Percentiles rank a stretch among this genome's conserved stretches.
These are phyloP conservation scores for Hoplostethus atlanticus DNA, from an alignment of 2,797 vertebrate genomes.

Conservation along the genomic window DNA sequence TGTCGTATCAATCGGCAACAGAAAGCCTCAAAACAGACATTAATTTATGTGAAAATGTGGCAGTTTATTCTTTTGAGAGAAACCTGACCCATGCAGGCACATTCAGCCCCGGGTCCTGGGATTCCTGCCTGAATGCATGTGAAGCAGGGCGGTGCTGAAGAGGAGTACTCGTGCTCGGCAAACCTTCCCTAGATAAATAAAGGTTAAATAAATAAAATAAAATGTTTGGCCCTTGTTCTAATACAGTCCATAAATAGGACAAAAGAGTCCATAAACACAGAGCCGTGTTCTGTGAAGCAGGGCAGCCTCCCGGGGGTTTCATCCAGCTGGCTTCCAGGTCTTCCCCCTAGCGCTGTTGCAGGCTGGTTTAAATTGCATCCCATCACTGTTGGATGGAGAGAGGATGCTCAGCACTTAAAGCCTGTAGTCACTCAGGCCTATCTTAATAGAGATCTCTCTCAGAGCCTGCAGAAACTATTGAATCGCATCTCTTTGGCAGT, in stretches of 20 bases:
- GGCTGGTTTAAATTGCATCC: slow-evolving; percentile 52
- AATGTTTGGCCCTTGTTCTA: slow-evolving; percentile 36
- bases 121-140: neutral
- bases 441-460: slow-evolving; percentile 84
- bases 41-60: neutral
- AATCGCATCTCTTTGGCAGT: slow-evolving; percentile 58
- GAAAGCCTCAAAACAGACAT: too few relatives aligned
- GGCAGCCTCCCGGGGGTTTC: slow-evolving; percentile 38
- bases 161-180: neutral
- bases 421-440: slow-evolving; percentile 70
- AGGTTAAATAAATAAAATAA: slow-evolving; percentile 44
- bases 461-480: slow-evolving; percentile 54
- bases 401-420: slow-evolving; percentile 57
- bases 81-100: too few relatives aligned
- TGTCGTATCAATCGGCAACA: too few relatives aligned
- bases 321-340: slow-evolving; percentile 21
- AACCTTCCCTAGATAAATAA: slow-evolving; percentile 10
- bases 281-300: slow-evolving; percentile 11
- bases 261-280: slow-evolving; percentile 54
- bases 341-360: slow-evolving; percentile 35
- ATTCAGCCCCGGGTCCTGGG: neutral
- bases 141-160: neutral
- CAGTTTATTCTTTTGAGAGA: neutral
- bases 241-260: slow-evolving; percentile 58
- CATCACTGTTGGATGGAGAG: slow-evolving; percentile 54